Evolutionary conservation across 30 jellyfish, hydroid and myxozoan species (phyloP).

Genomic region (Aurelia sp.): DNA sequence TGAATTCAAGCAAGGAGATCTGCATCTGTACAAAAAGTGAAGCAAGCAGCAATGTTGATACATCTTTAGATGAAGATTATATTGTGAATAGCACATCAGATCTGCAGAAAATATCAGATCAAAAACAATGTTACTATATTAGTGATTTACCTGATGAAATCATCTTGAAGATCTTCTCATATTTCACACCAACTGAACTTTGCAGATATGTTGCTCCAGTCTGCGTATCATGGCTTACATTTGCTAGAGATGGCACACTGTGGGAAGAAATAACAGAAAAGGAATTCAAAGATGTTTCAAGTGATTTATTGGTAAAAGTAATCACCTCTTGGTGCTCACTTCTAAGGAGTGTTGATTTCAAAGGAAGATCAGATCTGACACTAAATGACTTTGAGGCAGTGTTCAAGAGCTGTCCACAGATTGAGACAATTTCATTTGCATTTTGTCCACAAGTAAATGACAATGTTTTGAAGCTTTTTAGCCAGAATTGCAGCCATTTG

Average conservation of each 20-base stretch:
- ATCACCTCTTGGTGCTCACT: constrained; percentile 80
- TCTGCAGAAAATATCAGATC: not conserved
- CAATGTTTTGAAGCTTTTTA: constrained; percentile 30
- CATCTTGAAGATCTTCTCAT: constrained; percentile 66
- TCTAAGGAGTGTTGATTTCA: constrained; percentile 55
- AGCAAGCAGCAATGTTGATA: not conserved
- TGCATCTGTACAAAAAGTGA: constrained; percentile 30
- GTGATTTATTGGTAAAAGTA: constrained; percentile 66
- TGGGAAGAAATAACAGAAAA: constrained; percentile 67
- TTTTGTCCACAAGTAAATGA: constrained; percentile 78
- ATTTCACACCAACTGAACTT: constrained; percentile 73
- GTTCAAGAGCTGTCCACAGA: constrained; percentile 57
- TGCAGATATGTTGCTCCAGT: constrained; percentile 90
- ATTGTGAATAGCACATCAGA: no score
- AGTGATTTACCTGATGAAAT: constrained; percentile 73
- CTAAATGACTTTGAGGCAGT: constrained; percentile 36
- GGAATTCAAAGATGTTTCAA: constrained; percentile 76
- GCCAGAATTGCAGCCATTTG: constrained; percentile 43
- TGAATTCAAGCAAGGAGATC: constrained; percentile 46
- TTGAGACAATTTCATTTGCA: constrained; percentile 74
- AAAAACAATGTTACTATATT: not conserved
- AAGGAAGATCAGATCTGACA: constrained; percentile 57
- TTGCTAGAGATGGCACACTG: constrained; percentile 73
- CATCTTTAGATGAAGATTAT: not conserved
- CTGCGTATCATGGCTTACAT: constrained; percentile 72